Evolutionary conservation across 2,888 invertebrate species (phyloP).

Genomic region (Orthonychiurus folsomi): DNA sequence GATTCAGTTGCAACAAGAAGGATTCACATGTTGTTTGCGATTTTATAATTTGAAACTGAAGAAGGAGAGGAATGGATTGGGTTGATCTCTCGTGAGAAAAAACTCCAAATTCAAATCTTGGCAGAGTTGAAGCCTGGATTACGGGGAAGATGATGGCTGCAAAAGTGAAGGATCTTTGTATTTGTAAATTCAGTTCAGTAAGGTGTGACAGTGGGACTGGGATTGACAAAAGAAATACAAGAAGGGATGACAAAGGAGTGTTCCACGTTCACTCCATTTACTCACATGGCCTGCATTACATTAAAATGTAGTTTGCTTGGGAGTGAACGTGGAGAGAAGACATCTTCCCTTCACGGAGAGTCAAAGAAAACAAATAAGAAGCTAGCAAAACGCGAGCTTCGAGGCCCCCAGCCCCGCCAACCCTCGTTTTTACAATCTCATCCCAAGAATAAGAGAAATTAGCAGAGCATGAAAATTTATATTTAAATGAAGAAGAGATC

Average conservation of each 20-base stretch:
- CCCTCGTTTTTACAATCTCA: background rate
- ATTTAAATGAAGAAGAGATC: background rate
- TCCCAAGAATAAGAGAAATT: background rate
- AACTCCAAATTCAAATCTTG: too few species aligned
- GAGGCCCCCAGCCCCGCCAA: background rate
- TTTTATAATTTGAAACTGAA: too few species aligned
- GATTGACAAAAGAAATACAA: background rate
- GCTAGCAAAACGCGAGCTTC: too few species aligned
- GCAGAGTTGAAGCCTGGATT: too few species aligned
- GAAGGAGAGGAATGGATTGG: too few species aligned
- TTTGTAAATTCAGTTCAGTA: conserved; percentile 8
- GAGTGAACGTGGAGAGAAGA: too few species aligned
- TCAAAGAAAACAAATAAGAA: conserved; percentile 1
- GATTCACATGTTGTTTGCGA: too few species aligned
- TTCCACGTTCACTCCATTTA: background rate
- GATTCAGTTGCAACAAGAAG: too few species aligned
- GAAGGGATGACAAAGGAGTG: background rate
- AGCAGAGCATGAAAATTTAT: conserved; percentile 1
- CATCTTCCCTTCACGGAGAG: too few species aligned
- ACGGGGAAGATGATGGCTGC: too few species aligned
- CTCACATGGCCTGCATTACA: background rate
- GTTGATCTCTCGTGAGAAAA: too few species aligned
- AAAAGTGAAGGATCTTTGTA: background rate
- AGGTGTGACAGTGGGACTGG: conserved; percentile 15
- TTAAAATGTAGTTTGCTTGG: too few species aligned